These are phyloP conservation scores for Plectrocnemia conspersa DNA, from an alignment of 1,140 invertebrate species.

Conservation along the genomic window DNA sequence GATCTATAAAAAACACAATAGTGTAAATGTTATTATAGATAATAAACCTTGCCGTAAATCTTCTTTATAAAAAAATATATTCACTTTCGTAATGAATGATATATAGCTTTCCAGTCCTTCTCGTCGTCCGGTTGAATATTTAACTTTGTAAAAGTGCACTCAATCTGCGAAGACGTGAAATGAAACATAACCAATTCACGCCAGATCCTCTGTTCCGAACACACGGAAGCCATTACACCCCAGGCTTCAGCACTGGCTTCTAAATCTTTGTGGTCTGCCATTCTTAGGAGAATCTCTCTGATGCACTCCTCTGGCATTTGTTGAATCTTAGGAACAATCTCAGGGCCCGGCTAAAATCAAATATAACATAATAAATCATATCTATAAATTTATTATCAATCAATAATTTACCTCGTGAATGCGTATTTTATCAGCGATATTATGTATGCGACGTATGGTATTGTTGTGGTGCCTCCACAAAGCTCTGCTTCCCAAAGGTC, in stretches of 20 bases:
- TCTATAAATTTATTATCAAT: constrained; percentile 6
- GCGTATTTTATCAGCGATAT: constrained; percentile 74
- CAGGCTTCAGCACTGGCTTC: constrained; percentile 63
- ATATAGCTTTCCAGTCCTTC: constrained; percentile 67
- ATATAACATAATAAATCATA: constrained; percentile 22
- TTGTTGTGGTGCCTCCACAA: constrained; percentile 85
- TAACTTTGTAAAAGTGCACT: constrained; percentile 53
- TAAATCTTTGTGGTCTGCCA: constrained; percentile 89
- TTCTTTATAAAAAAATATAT: constrained; percentile 27
- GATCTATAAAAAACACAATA: constrained; percentile 55
- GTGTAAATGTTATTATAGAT: not conserved
- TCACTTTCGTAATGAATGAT: constrained; percentile 69
- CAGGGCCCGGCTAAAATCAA: constrained; percentile 68
- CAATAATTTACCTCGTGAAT: constrained; percentile 61
- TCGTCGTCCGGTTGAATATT: constrained; percentile 42
- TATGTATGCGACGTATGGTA: constrained; percentile 77
- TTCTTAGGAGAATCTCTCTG: constrained; percentile 80
- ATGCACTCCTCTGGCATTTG: constrained; percentile 93
- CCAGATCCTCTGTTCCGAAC: constrained; percentile 89
- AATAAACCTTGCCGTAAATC: not conserved
- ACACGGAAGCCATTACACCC: constrained; percentile 69
- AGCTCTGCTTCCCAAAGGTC: constrained; percentile 78
- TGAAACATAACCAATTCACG: constrained; percentile 86
- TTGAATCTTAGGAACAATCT: constrained; percentile 76
- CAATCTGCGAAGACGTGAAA: constrained; percentile 82